A percentile compares a stretch with the other conserved stretches of the same genome.
These are phyloP conservation scores for Cotesia chilonis DNA, from an alignment of 1,140 invertebrate genomes.

Conservation along the genomic window DNA sequence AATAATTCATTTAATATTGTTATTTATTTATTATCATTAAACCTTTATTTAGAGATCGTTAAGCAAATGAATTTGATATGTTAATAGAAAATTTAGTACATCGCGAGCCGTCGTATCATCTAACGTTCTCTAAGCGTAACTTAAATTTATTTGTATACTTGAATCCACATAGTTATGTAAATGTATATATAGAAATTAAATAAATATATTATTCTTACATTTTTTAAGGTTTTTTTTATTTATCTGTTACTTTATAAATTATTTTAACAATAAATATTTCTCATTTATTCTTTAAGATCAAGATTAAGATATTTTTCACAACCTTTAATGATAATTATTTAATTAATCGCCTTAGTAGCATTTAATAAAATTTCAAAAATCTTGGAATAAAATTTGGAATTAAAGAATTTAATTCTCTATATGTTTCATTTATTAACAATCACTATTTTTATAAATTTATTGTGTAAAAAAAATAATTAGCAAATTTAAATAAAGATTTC, in stretches of 20 bases:
- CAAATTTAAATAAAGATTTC: too few species aligned
- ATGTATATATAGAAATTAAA: conserved; percentile 14
- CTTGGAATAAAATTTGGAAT: too few species aligned
- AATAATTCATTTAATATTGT: too few species aligned
- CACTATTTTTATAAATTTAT: too few species aligned
- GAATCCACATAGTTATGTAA: conserved; percentile 5
- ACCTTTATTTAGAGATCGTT: conserved; percentile 19
- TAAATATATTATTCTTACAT: conserved; percentile 15
- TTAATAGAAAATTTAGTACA: conserved; percentile 8
- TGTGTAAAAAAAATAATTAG: too few species aligned
- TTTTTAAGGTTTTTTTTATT: background rate
- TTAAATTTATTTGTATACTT: conserved; percentile 11
- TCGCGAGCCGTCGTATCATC: background rate
- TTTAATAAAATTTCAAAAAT: too few species aligned
- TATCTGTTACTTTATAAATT: conserved; percentile 27
- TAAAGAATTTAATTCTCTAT: too few species aligned
- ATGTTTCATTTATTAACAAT: too few species aligned
- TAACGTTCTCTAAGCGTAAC: too few species aligned
- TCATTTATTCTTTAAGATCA: conserved; percentile 9
- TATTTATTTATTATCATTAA: too few species aligned
- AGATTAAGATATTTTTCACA: background rate
- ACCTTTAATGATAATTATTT: too few species aligned
- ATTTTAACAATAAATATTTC: conserved; percentile 45
- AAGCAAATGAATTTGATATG: background rate
- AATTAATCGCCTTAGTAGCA: too few species aligned